These are phyloP conservation scores for Noctua comes DNA, from an alignment of 2,888 invertebrate species.

Conservation along the genomic window DNA sequence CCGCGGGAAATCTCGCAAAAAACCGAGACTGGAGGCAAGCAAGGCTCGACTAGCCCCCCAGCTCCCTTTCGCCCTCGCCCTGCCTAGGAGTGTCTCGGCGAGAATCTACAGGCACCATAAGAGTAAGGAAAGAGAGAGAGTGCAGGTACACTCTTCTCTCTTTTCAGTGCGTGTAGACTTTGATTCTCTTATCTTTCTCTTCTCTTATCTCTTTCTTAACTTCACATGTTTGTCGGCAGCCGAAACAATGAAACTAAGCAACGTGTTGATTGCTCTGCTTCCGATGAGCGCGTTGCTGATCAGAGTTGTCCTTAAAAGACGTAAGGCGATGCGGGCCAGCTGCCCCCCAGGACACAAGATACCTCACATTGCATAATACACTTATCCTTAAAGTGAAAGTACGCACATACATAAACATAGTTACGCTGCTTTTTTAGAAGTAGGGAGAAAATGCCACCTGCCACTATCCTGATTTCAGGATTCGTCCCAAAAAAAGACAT, in stretches of 20 bases:
- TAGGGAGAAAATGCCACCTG: background rate
- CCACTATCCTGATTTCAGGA: background rate
- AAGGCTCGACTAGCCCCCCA: background rate
- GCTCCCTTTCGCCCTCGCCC: background rate
- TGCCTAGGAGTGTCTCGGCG: background rate
- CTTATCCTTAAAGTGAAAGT: background rate
- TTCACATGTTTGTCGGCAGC: slow-evolving; percentile 3
- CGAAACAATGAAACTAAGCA: slow-evolving; percentile 20
- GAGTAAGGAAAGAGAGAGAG: background rate
- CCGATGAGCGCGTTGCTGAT: slow-evolving; percentile 24
- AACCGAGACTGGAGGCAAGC: background rate
- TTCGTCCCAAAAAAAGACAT: background rate
- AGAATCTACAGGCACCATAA: background rate
- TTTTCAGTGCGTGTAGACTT: background rate
- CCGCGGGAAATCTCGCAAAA: background rate
- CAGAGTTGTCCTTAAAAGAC: slow-evolving; percentile 7
- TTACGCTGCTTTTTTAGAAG: background rate
- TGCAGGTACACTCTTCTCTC: background rate
- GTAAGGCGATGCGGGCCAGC: background rate
- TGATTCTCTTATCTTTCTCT: background rate
- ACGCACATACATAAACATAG: background rate
- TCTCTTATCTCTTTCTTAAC: background rate
- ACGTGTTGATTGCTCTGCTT: slow-evolving; percentile 25
- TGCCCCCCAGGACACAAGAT: too few relatives aligned
- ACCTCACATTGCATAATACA: background rate